Percentiles rank a stretch among this genome's conserved stretches.
These are phyloP conservation scores for Speoplatyrhinus poulsoni DNA, from an alignment of 2,113 vertebrate species.

Conservation along the genomic window DNA sequence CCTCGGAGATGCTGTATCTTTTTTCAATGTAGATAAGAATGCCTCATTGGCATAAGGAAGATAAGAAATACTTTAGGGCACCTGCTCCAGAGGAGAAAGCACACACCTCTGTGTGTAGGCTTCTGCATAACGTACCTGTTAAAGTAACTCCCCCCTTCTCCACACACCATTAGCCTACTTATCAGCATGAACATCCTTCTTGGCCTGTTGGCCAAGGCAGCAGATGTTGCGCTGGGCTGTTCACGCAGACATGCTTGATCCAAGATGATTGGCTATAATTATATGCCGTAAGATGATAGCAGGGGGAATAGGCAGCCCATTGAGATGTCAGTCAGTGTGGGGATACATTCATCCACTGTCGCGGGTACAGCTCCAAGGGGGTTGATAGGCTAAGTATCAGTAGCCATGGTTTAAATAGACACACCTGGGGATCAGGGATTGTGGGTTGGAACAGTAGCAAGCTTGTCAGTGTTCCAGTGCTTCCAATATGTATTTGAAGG, in stretches of 20 bases:
- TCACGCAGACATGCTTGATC: slow-evolving; percentile 75
- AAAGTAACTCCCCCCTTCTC: slow-evolving; percentile 33
- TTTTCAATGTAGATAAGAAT: slow-evolving; percentile 47
- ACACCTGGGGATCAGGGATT: slow-evolving; percentile 60
- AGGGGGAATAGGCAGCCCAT: slow-evolving; percentile 69
- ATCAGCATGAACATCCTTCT: slow-evolving; percentile 53
- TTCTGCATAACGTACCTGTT: slow-evolving; percentile 57
- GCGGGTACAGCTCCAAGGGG: slow-evolving; percentile 34
- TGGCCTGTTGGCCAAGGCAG: slow-evolving; percentile 54
- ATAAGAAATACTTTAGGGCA: slow-evolving; percentile 59
- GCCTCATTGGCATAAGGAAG: slow-evolving; percentile 35
- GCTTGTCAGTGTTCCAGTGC: slow-evolving; percentile 28
- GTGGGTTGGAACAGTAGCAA: slow-evolving; percentile 41
- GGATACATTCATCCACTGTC: slow-evolving; percentile 62
- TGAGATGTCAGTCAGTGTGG: slow-evolving; percentile 75
- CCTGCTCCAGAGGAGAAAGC: slow-evolving; percentile 37
- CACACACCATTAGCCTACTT: slow-evolving; percentile 61
- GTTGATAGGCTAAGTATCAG: slow-evolving; percentile 37
- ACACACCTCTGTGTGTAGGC: slow-evolving; percentile 23
- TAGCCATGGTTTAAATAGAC: slow-evolving; percentile 48
- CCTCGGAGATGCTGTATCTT: slow-evolving; percentile 29
- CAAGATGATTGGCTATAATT: slow-evolving; percentile 80
- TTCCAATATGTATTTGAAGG: not conserved
- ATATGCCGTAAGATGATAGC: slow-evolving; percentile 79
- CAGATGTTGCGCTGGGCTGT: slow-evolving; percentile 75